Conservation (phyloP, 2,797 vertebrate species). For the Morelia viridis region DNA sequence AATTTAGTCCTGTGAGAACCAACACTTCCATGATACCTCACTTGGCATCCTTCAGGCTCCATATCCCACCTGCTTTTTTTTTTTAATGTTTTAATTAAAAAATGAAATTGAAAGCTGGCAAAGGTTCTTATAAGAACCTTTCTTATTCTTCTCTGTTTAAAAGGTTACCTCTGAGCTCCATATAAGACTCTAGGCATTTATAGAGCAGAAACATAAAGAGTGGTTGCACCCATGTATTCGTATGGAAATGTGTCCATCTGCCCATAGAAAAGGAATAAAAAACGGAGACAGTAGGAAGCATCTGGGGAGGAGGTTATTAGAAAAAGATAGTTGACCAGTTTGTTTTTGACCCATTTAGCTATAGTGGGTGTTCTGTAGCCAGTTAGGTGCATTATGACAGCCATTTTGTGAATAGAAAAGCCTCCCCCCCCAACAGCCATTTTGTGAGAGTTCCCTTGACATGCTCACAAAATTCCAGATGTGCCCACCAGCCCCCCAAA, state of each 20-base stretch:
- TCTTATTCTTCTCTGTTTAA: background rate
- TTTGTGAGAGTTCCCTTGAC: background rate
- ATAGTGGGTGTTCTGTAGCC: background rate
- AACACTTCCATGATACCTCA: too few relatives aligned
- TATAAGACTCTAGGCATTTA: background rate
- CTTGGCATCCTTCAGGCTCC: too few relatives aligned
- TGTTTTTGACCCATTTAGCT: background rate
- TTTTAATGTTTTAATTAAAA: background rate
- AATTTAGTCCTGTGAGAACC: too few relatives aligned
- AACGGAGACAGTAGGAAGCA: background rate
- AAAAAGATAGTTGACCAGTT: background rate
- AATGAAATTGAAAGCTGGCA: background rate
- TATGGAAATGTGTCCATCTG: background rate
- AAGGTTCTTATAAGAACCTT: background rate
- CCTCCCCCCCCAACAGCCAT: background rate
- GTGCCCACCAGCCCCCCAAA: background rate
- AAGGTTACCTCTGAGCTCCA: background rate
- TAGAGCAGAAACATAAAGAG: background rate
- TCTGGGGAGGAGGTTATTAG: background rate
- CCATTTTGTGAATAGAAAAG: background rate
- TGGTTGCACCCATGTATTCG: background rate
- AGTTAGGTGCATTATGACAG: background rate
- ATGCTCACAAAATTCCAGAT: background rate
- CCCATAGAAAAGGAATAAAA: background rate
- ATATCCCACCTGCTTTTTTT: too few relatives aligned